Evolutionary conservation across 2,888 invertebrate genomes (phyloP).

Genomic region (Hoplodrina blanda): DNA sequence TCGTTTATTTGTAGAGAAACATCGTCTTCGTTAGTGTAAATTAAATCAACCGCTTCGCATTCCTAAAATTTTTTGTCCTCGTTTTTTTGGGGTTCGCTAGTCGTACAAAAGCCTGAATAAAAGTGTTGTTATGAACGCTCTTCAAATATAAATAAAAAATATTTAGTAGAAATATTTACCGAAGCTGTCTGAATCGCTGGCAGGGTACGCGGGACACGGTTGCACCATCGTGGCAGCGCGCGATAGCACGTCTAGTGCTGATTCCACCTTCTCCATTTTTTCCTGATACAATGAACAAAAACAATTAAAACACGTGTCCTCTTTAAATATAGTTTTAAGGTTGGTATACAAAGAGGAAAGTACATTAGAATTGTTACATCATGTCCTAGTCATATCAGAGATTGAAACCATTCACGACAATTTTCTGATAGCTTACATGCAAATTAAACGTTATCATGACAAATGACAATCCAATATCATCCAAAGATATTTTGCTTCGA

Average conservation of each 20-base stretch:
- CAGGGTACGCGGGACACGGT: slow-evolving; percentile 91
- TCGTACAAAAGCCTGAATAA: neutral
- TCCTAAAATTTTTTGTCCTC: slow-evolving; percentile 9
- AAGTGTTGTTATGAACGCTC: neutral
- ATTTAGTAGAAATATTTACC: slow-evolving; percentile 82
- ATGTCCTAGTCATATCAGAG: neutral
- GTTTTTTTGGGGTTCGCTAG: slow-evolving; percentile 1
- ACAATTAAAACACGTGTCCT: slow-evolving; percentile 5
- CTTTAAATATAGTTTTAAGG: neutral
- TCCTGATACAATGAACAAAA: slow-evolving; percentile 64
- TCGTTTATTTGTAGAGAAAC: slow-evolving; percentile 29
- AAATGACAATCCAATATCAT: slow-evolving; percentile 46
- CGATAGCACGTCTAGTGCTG: slow-evolving; percentile 96
- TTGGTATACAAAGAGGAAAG: neutral
- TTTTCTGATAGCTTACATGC: slow-evolving; percentile 17
- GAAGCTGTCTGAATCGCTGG: slow-evolving; percentile 88
- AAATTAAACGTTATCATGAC: slow-evolving; percentile 30
- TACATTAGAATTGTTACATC: slow-evolving; percentile 2
- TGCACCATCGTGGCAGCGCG: slow-evolving; percentile 97
- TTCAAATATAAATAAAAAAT: slow-evolving; percentile 6
- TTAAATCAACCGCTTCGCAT: slow-evolving; percentile 27
- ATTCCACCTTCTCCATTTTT: slow-evolving; percentile 94
- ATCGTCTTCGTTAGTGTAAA: slow-evolving; percentile 21
- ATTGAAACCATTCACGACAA: slow-evolving; percentile 3
- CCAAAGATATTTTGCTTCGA: slow-evolving; percentile 36